phyloP scores from a whole-genome alignment of 2,113 vertebrate species.

The Rousettus leschenaultii region DNA sequence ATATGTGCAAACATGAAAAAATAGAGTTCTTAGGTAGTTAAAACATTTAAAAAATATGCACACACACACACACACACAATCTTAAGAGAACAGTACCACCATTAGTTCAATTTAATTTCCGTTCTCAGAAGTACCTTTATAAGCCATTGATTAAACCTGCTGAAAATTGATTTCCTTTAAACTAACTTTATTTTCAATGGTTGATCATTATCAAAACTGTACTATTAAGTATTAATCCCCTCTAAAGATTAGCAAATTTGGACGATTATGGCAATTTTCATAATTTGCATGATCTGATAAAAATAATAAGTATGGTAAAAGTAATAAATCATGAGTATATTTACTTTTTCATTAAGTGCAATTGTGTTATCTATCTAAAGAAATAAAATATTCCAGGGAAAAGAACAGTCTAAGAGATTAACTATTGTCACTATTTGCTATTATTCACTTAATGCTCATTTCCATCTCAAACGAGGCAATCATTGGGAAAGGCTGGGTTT shows the following conservation, averaged over 20 bases:
- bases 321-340: neutral
- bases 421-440: neutral
- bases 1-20: neutral
- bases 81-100: neutral
- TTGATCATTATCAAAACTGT: neutral
- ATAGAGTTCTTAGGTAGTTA: neutral
- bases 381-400: neutral
- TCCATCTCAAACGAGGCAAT: neutral
- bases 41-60: neutral
- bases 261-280: neutral
- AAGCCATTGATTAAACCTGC: neutral
- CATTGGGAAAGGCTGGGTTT: neutral
- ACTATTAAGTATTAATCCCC: neutral
- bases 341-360: neutral
- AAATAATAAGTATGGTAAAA: conserved; percentile 47
- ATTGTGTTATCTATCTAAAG: neutral
- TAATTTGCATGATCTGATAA: neutral
- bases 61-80: neutral
- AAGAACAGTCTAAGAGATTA: neutral
- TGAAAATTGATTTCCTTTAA: neutral
- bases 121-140: neutral
- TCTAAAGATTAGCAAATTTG: neutral
- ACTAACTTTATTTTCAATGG: neutral
- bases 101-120: neutral
- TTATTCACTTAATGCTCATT: neutral